Evolutionary conservation across 2,888 invertebrate genomes (phyloP).

Genomic region (Tiphia femorata): DNA sequence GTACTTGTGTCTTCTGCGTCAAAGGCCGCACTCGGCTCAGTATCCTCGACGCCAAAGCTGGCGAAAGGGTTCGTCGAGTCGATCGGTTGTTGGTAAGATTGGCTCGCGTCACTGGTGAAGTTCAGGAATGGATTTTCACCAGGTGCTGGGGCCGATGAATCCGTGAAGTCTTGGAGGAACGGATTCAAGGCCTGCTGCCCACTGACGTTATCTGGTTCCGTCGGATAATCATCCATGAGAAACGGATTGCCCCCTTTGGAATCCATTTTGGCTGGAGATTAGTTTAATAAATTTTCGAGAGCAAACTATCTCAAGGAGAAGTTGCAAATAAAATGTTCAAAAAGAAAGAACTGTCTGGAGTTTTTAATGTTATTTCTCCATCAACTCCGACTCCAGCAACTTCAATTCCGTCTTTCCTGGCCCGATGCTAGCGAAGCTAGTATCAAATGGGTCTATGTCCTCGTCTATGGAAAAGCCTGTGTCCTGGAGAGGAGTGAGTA

Average conservation of each 20-base stretch:
- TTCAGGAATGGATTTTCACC: slow-evolving; percentile 64
- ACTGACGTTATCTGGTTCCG: slow-evolving; percentile 69
- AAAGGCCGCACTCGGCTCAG: slow-evolving; percentile 26
- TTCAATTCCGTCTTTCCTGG: slow-evolving; percentile 85
- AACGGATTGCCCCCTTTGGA: slow-evolving; percentile 81
- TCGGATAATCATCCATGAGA: slow-evolving; percentile 78
- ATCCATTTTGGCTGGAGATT: slow-evolving; percentile 71
- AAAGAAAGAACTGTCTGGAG: background rate
- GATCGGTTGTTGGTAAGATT: slow-evolving; percentile 48
- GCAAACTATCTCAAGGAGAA: background rate
- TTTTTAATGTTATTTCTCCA: slow-evolving; percentile 65
- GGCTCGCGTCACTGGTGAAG: slow-evolving; percentile 41
- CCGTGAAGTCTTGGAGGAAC: slow-evolving; percentile 73
- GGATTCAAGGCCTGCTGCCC: slow-evolving; percentile 73
- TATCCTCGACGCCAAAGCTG: slow-evolving; percentile 55
- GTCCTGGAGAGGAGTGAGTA: slow-evolving; percentile 65
- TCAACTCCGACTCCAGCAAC: slow-evolving; percentile 82
- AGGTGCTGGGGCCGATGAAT: slow-evolving; percentile 51
- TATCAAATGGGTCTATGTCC: slow-evolving; percentile 85
- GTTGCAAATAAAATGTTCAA: no score
- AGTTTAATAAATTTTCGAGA: background rate
- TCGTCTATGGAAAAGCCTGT: slow-evolving; percentile 64
- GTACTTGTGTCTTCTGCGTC: slow-evolving; percentile 29
- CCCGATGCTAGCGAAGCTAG: slow-evolving; percentile 81
- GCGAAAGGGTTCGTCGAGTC: slow-evolving; percentile 68